Evolutionary conservation across 2,888 invertebrate species (phyloP).

Genomic region (Drosophila maculinotata): DNA sequence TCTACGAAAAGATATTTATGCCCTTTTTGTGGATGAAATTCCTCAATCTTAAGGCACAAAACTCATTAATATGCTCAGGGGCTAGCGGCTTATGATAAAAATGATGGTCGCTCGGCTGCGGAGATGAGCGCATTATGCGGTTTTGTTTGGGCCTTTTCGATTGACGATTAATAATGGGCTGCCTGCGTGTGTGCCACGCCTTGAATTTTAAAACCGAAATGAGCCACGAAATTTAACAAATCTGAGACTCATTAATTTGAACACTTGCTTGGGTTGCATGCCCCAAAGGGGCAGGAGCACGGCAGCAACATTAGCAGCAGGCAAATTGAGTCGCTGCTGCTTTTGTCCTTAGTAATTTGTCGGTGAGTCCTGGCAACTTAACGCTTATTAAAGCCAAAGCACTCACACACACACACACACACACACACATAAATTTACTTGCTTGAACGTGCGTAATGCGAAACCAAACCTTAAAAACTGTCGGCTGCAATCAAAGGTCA

Average conservation of each 20-base stretch:
- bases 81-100: slow-evolving; percentile 39
- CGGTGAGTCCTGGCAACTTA: slow-evolving; percentile 67
- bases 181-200: slow-evolving; percentile 64
- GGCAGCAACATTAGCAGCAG: slow-evolving; percentile 25
- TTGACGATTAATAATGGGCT: slow-evolving; percentile 66
- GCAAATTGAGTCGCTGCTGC: slow-evolving; percentile 66
- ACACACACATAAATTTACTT: background rate
- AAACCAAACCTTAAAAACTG: slow-evolving; percentile 61
- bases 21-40: slow-evolving; percentile 50
- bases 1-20: slow-evolving; percentile 50
- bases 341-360: slow-evolving; percentile 57
- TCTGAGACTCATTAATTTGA: slow-evolving; percentile 76
- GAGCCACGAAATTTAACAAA: slow-evolving; percentile 81
- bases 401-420: slow-evolving; percentile 30
- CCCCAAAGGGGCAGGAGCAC: slow-evolving; percentile 11
- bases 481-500: slow-evolving; percentile 74
- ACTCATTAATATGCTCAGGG: slow-evolving; percentile 75
- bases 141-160: slow-evolving; percentile 44
- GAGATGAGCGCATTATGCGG: slow-evolving; percentile 53
- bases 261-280: slow-evolving; percentile 64
- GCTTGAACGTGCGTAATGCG: slow-evolving; percentile 69
- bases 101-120: slow-evolving; percentile 26
- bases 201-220: slow-evolving; percentile 39
- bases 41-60: slow-evolving; percentile 71
- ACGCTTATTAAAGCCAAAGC: slow-evolving; percentile 71